Conservation (phyloP, 2,888 invertebrate species). For the Caenorhabditis panamensis region DNA sequence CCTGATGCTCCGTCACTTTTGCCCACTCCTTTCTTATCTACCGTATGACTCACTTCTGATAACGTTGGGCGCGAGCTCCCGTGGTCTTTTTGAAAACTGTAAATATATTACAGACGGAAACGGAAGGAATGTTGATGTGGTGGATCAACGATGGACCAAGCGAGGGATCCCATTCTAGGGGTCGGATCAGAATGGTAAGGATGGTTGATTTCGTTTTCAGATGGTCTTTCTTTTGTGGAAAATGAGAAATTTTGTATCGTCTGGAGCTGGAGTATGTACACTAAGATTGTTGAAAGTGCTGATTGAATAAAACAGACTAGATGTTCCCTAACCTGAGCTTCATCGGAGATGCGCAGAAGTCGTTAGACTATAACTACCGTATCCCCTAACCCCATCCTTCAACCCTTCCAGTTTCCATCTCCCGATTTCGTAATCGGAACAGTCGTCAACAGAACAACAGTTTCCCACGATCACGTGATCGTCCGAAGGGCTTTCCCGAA, state of each 20-base stretch:
- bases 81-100: slow-evolving; percentile 2
- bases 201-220: neutral
- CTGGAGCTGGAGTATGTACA: too few species aligned
- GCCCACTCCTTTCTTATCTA: slow-evolving; percentile 15
- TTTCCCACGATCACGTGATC: neutral
- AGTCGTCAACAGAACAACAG: neutral
- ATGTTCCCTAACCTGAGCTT: too few species aligned
- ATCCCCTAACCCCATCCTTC: neutral
- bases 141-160: neutral
- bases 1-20: neutral
- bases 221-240: too few species aligned
- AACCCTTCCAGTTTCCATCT: neutral
- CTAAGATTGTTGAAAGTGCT: too few species aligned
- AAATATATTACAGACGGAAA: slow-evolving; percentile 3
- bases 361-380: too few species aligned
- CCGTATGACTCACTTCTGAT: slow-evolving; percentile 33
- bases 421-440: neutral
- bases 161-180: neutral
- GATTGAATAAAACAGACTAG: too few species aligned
- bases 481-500: slow-evolving; percentile 12
- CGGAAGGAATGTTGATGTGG: neutral
- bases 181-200: too few species aligned
- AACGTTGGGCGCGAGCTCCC: slow-evolving; percentile 4
- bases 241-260: too few species aligned
- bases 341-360: too few species aligned